These are phyloP conservation scores for Kradibia gibbosae DNA, from an alignment of 1,140 invertebrate genomes.

Conservation along the genomic window DNA sequence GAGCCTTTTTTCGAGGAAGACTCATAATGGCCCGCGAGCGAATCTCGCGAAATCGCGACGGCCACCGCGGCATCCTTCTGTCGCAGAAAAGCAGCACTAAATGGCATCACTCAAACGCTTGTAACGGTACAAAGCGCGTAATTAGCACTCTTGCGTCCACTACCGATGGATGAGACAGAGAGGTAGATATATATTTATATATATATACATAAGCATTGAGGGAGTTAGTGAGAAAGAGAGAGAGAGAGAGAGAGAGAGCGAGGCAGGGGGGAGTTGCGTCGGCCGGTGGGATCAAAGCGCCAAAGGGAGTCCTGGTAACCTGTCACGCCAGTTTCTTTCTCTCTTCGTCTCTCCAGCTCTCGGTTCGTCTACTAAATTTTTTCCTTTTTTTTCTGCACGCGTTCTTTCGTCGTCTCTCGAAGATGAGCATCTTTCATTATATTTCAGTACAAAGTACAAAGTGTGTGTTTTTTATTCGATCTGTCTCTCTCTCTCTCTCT, in stretches of 20 bases:
- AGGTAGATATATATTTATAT: no score
- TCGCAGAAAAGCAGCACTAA: not conserved
- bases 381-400: not conserved
- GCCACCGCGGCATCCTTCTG: not conserved
- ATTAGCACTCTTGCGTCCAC: conserved; percentile 48
- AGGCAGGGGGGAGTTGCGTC: conserved; percentile 31
- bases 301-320: conserved; percentile 45
- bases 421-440: conserved; percentile 44
- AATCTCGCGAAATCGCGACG: conserved; percentile 27
- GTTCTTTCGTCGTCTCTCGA: not conserved
- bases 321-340: conserved; percentile 43
- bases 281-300: conserved; percentile 47
- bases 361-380: not conserved
- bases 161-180: conserved; percentile 23
- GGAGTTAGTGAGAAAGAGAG: no score
- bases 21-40: conserved; percentile 14
- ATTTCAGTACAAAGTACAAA: conserved; percentile 43
- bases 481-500: no score
- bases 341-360: not conserved
- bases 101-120: not conserved
- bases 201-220: no score
- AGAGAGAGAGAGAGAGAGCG: no score
- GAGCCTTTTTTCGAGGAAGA: conserved; percentile 39
- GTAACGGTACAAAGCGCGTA: conserved; percentile 48
- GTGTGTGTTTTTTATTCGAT: conserved; percentile 19